Percentiles rank a stretch among this genome's conserved stretches.
Conservation (phyloP, 2,797 vertebrate species). For the Mionectes olivaceus region DNA sequence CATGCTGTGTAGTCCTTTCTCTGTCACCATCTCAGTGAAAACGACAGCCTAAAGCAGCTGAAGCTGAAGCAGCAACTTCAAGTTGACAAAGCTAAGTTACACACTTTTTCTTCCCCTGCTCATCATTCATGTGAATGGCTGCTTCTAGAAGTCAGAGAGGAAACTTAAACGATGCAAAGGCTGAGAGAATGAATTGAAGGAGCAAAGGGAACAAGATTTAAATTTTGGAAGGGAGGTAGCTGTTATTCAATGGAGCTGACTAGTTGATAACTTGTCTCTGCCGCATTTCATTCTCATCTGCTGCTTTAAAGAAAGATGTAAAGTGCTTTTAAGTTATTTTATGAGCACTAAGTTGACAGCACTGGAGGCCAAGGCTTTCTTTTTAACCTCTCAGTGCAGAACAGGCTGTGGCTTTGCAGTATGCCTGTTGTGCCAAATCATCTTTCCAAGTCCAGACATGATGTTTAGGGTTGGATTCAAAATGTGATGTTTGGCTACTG, state of each 20-base stretch:
- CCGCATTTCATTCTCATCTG: background rate
- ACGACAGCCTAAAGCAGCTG: background rate
- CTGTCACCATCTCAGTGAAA: background rate
- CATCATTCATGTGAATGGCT: background rate
- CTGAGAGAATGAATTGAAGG: background rate
- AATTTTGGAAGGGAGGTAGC: background rate
- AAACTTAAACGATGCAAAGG: background rate
- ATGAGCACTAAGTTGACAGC: background rate
- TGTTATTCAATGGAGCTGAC: constrained; percentile 11
- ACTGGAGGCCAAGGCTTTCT: background rate
- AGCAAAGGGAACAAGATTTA: background rate
- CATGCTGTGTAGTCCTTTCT: background rate
- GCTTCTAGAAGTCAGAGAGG: background rate
- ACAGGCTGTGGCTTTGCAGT: background rate
- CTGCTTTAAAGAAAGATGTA: constrained; percentile 22
- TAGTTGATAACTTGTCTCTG: background rate
- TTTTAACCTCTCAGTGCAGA: background rate
- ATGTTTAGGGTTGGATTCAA: background rate
- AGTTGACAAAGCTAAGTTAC: background rate
- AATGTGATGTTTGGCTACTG: background rate
- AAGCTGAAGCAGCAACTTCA: background rate
- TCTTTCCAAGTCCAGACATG: background rate
- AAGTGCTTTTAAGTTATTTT: constrained; percentile 20
- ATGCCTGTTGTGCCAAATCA: background rate
- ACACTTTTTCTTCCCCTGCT: background rate